Conservation (phyloP, 2,797 vertebrate genomes). For the Basileuterus tristriatus region DNA sequence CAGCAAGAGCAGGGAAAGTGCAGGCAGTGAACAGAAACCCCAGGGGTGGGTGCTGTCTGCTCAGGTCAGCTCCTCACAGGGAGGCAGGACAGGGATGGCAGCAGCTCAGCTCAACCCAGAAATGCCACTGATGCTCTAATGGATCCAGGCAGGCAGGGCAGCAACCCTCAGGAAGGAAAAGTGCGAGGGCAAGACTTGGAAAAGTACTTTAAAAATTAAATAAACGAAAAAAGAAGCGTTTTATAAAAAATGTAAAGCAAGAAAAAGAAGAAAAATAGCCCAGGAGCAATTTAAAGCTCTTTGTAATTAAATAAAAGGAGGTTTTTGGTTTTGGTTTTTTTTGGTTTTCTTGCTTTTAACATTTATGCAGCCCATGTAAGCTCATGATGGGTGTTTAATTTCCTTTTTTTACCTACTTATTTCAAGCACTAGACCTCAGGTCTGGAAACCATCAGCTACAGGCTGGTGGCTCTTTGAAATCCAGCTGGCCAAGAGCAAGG, state of each 20-base stretch:
- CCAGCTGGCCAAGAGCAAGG: neutral
- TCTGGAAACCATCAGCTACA: neutral
- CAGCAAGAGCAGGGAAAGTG: neutral
- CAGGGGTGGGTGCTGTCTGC: neutral
- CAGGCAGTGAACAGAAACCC: neutral
- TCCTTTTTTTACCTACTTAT: neutral
- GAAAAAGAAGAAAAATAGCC: neutral
- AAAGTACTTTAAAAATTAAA: neutral
- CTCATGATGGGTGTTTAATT: neutral
- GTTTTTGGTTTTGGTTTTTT: no score
- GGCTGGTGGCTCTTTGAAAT: neutral
- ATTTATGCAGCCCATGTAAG: neutral
- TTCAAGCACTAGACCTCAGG: neutral
- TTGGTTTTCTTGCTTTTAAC: neutral
- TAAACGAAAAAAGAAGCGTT: neutral
- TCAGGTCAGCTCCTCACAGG: neutral
- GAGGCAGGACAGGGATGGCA: neutral
- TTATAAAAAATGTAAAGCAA: accelerated
- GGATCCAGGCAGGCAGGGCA: neutral
- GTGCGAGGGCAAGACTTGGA: neutral
- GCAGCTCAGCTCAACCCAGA: neutral
- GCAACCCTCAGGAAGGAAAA: neutral
- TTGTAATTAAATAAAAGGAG: neutral
- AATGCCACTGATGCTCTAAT: neutral
- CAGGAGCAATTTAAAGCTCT: neutral